These are phyloP conservation scores for Ammodytes dubius DNA, from an alignment of 2,113 vertebrate genomes.

Conservation along the genomic window DNA sequence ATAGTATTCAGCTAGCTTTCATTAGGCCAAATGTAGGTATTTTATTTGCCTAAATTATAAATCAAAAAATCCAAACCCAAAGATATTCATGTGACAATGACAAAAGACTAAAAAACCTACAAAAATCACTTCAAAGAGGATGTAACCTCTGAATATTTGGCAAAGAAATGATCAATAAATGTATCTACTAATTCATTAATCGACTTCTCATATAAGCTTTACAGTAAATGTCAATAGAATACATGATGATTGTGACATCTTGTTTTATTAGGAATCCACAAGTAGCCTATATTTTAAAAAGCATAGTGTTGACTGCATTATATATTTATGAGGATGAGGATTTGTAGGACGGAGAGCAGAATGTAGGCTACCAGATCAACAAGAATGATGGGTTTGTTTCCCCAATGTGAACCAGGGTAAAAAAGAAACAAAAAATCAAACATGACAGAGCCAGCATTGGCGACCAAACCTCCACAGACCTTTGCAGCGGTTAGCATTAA, in stretches of 20 bases:
- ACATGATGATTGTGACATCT: not conserved
- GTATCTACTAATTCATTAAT: not conserved
- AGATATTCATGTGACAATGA: not conserved
- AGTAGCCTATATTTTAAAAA: not conserved
- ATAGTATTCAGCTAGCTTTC: not conserved
- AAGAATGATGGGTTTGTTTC: too few relatives aligned
- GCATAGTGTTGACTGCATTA: not conserved
- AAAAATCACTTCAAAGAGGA: not conserved
- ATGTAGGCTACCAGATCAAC: not conserved
- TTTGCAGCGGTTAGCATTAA: constrained; percentile 3
- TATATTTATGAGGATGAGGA: not conserved
- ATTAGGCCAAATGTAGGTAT: not conserved
- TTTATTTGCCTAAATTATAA: not conserved
- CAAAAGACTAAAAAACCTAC: too few relatives aligned
- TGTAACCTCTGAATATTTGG: not conserved
- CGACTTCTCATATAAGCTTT: not conserved
- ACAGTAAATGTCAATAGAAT: not conserved
- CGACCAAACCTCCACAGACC: not conserved
- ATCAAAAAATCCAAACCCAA: not conserved
- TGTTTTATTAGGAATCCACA: not conserved
- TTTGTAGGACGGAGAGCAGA: not conserved
- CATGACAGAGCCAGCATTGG: constrained; percentile 11
- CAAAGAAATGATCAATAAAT: not conserved
- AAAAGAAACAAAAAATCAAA: not conserved
- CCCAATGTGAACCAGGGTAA: too few relatives aligned